Base-by-base conservation (phyloP, 2,113 vertebrate species). In the Odontophorus gujanensis region DNA sequence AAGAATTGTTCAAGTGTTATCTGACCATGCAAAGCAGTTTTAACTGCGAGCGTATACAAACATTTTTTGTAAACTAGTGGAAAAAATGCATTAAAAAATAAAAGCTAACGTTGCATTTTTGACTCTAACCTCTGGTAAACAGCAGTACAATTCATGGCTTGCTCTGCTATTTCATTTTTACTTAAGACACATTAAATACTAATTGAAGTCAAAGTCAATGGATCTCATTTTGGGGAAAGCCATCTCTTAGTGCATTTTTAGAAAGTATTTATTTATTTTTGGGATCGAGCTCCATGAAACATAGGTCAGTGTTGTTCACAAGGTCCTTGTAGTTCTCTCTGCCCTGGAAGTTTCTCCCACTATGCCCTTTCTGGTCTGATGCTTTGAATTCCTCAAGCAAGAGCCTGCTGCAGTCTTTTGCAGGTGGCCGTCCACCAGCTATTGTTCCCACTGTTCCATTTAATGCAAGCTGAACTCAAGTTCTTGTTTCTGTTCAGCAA, bases 81-180 rank as follows among this genome's bases (percentile, higher is more conserved):
- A 89, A 25, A 65, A 88, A 91, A 43, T 40, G 40, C n/a, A 30
- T 89, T 91, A 89, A 78, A 93, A 91, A 96, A 91, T 91, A 93
- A 96, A 86, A 85, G 53, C 51, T 34, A 11, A 90, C 69, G 91
- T 74, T 74, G 81, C 75, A 16, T 9, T 26, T 30, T 38, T 68
- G 73, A 89, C 34, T 74, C 20, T 38, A 87, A 48, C 22, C 43
- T 92, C 7, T 5, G 47, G 30, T 77, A 74, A 80, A 53, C 32
- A 6, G 28, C 59, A 51, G 8, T 28, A 10, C 26, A 13, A 43
- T 85, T 81, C n/a, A 13, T 28, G 8, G 19, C 28, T 68, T 57
- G 53, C 38, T 63, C 32, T 22, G 40, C 50, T 58, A 4, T 0
- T 92, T 90, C 61, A 10, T 47, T 67, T 53, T 11, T 53, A 43